These are phyloP conservation scores for Zaprionus taronus DNA, from an alignment of 1,140 invertebrate species.

Conservation along the genomic window DNA sequence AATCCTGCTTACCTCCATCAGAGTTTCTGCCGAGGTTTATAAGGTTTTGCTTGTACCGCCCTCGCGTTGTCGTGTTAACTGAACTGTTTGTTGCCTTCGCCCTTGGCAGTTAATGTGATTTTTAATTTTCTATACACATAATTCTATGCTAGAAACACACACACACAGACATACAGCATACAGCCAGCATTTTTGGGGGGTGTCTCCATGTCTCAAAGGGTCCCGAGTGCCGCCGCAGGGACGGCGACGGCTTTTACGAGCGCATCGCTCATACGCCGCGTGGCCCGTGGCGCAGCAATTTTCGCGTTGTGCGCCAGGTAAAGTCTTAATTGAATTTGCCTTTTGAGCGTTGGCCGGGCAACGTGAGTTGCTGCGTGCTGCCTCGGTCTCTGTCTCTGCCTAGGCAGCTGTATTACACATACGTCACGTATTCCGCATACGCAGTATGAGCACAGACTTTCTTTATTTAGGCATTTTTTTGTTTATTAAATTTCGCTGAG, in stretches of 20 bases:
- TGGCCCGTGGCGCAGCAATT: constrained; percentile 44
- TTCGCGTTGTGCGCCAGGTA: constrained; percentile 56
- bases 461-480: not conserved
- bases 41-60: not conserved
- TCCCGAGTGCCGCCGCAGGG: constrained; percentile 7
- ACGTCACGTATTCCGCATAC: constrained; percentile 39
- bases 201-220: constrained; percentile 34
- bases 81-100: constrained; percentile 19
- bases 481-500: constrained; percentile 37
- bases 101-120: constrained; percentile 57
- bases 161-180: constrained; percentile 7
- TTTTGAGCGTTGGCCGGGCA: constrained; percentile 61
- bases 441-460: constrained; percentile 7
- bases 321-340: constrained; percentile 71
- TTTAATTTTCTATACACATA: constrained; percentile 64
- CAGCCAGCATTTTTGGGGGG: not conserved
- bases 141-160: constrained; percentile 25
- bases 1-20: not conserved
- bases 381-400: not conserved
- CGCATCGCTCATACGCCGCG: constrained; percentile 67
- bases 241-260: constrained; percentile 22
- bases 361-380: constrained; percentile 21
- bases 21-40: too few species aligned
- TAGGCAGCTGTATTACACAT: constrained; percentile 27
- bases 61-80: constrained; percentile 17